A percentile compares a stretch with the other conserved stretches of the same genome.
These are phyloP conservation scores for Gadus macrocephalus DNA, from an alignment of 2,113 vertebrate genomes.

Conservation along the genomic window DNA sequence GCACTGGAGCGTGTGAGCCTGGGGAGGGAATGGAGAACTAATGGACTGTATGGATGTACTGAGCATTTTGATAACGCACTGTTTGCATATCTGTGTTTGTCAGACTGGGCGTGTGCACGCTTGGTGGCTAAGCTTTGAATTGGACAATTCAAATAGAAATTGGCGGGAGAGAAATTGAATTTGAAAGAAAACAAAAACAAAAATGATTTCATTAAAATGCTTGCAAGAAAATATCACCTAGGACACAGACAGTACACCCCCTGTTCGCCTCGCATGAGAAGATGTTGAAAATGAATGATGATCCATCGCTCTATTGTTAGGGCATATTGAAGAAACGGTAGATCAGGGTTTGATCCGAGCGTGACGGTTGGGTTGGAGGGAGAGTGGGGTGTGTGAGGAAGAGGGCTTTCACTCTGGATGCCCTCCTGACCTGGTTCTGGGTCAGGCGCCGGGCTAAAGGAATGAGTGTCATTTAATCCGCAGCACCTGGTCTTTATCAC, in stretches of 20 bases:
- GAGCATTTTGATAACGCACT: constrained; percentile 40
- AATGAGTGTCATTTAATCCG: constrained; percentile 67
- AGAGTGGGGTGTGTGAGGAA: too few species aligned
- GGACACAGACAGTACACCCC: too few species aligned
- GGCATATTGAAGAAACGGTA: too few species aligned
- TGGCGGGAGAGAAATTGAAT: too few species aligned
- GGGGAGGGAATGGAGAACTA: constrained; percentile 20
- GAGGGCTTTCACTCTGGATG: not conserved
- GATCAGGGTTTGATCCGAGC: too few species aligned
- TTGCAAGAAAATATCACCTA: too few species aligned
- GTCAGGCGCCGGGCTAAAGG: constrained; percentile 51
- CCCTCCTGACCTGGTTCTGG: constrained; percentile 53
- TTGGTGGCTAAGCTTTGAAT: constrained; percentile 7
- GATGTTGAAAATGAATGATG: too few species aligned
- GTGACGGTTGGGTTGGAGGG: too few species aligned
- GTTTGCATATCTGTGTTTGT: constrained; percentile 57
- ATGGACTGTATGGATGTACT: constrained; percentile 24
- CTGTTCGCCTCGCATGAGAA: too few species aligned
- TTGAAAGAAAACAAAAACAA: too few species aligned
- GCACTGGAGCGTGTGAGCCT: not conserved
- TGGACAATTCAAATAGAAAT: not conserved
- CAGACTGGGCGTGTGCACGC: constrained; percentile 43
- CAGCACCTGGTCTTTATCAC: constrained; percentile 62
- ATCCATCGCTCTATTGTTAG: too few species aligned
- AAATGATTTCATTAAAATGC: too few species aligned